Conservation (phyloP, 2,113 vertebrate species). For the Callithrix jacchus region DNA sequence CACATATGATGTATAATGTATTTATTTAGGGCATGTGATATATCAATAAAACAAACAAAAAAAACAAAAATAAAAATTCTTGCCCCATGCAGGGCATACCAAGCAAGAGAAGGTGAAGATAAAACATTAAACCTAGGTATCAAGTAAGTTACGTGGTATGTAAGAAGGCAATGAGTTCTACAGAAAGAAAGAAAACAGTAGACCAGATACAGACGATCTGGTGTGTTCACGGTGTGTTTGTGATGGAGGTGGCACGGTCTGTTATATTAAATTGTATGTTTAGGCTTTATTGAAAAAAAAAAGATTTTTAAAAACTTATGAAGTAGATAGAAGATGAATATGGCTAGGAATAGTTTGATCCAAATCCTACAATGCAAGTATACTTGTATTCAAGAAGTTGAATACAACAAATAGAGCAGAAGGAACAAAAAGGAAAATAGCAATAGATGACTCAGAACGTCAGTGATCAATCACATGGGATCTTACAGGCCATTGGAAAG, state of each 20-base stretch:
- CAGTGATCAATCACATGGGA: background rate
- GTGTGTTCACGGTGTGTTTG: background rate
- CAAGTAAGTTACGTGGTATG: background rate
- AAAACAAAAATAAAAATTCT: background rate
- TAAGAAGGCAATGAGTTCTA: background rate
- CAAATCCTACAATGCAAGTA: background rate
- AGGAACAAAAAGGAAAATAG: background rate
- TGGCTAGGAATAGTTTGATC: background rate
- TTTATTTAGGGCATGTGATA: background rate
- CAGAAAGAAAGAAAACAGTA: background rate
- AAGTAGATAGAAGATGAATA: background rate
- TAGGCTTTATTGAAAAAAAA: background rate
- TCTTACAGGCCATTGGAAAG: background rate
- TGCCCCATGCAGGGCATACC: background rate
- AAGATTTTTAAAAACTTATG: background rate
- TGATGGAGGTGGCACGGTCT: accelerated
- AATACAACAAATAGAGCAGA: background rate
- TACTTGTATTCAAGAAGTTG: background rate
- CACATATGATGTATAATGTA: background rate
- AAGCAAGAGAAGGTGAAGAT: background rate
- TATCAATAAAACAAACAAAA: background rate
- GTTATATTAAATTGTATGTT: background rate
- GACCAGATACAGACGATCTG: background rate
- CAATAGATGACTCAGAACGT: background rate
- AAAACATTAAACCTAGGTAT: background rate